Evolutionary conservation across 2,888 invertebrate genomes (phyloP), one percentile per base, ranked within the genome.

Genomic region (Catocala fraxini): DNA sequence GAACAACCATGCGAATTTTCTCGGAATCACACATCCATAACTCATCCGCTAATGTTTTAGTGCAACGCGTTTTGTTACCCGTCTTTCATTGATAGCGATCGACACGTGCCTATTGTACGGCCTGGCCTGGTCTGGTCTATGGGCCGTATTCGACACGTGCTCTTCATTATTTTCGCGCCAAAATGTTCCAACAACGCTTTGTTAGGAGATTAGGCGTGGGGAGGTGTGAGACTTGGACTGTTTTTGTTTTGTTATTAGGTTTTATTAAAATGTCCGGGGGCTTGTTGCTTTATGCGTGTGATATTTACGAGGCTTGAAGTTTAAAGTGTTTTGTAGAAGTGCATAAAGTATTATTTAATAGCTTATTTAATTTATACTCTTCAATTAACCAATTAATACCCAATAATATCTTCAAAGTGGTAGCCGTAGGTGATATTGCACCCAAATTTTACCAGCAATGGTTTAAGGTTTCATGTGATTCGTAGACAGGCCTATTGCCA

Each of bases 131-230:
- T 70, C 77, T 75, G 54, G 58, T 58, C 75, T 70, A 65, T 71
- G 76, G 73, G 76, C 79, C 79, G 71, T 74, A 71, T 80, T 52
- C 54, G 62, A 78, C 94, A 91, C 94, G 94, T 93, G 94, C 83
- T 73, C 86, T 93, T 93, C 94, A 93, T 94, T 94, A 93, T 93
- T 92, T 92, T 91, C 89, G 93, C 91, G 93, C 92, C 92, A 86
- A 93, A 93, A 94, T 93, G 91, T 92, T 89, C 92, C 92, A 88
- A 89, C 89, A 89, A 80, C 88, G 92, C 92, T 92, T 93, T 93
- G 93, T 93, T 90, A 86, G 80, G 89, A 91, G 93, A 94, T 93
- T 93, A 93, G 91, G 92, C 90, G 91, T 89, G 89, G 75, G 80
- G 84, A 80, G 83, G 83, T 77, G 84, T 80, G 70, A 67, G 64